Percentiles rank a stretch among this genome's conserved stretches.
phyloP scores from a whole-genome alignment of 2,888 invertebrate genomes.

The Tipula unca region DNA sequence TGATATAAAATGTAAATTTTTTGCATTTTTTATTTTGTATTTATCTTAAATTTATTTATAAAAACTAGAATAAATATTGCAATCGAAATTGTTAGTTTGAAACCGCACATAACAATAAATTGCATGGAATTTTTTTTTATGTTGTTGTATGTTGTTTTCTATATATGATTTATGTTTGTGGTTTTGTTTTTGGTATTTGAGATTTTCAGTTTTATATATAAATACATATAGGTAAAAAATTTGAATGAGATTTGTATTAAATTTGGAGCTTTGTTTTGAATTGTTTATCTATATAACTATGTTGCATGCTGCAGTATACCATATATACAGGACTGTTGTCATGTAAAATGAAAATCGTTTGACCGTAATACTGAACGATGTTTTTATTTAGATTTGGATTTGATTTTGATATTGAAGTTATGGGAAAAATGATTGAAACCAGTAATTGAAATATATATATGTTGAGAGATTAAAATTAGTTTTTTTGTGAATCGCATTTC shows the following conservation, averaged over 20 bases:
- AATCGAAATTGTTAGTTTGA: slow-evolving; percentile 8
- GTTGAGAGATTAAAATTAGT: neutral
- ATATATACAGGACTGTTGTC: neutral
- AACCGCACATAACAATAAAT: slow-evolving; percentile 14
- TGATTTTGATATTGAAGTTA: neutral
- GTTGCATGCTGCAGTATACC: neutral
- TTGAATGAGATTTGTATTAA: neutral
- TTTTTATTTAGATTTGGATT: neutral
- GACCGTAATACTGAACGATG: neutral
- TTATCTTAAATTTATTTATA: slow-evolving; percentile 8
- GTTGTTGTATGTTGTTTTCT: neutral
- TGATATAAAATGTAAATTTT: neutral
- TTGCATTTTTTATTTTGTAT: neutral
- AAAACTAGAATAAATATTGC: neutral
- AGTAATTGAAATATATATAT: neutral
- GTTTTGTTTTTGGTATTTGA: neutral
- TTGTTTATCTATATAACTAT: neutral
- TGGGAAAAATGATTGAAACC: neutral
- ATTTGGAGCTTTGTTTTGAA: neutral
- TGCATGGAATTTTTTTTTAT: neutral
- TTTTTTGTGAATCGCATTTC: neutral
- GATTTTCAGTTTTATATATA: neutral
- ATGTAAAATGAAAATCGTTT: neutral
- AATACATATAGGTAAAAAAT: neutral
- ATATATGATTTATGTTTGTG: neutral